A percentile compares a stretch with the other conserved stretches of the same genome.
phyloP scores from a whole-genome alignment of 2,113 vertebrate species.

The Girardinichthys multiradiatus region DNA sequence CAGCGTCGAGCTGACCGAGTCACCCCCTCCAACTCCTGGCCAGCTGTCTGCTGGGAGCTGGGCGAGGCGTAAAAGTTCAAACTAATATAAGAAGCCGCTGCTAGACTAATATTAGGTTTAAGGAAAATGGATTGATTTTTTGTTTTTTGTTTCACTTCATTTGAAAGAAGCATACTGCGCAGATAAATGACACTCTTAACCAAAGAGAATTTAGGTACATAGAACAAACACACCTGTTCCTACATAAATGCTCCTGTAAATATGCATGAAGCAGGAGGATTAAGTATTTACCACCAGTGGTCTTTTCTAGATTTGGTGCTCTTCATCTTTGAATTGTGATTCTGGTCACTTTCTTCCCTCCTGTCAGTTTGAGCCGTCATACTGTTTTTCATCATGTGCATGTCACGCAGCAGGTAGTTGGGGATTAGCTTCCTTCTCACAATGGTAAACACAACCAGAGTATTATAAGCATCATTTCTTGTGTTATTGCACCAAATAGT shows the following conservation, averaged over 20 bases:
- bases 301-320: slow-evolving; percentile 4
- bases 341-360: slow-evolving; percentile 31
- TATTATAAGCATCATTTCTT: not conserved
- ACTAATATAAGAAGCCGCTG: slow-evolving; percentile 44
- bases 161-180: not conserved
- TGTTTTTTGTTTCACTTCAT: not conserved
- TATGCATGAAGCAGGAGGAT: not conserved
- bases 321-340: slow-evolving; percentile 48
- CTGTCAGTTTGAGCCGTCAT: slow-evolving; percentile 27
- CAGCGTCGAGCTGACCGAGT: slow-evolving; percentile 48
- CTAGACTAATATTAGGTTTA: not conserved
- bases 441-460: slow-evolving; percentile 26
- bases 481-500: not conserved
- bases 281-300: not conserved
- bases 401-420: slow-evolving; percentile 29
- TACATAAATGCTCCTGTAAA: not conserved
- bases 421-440: slow-evolving; percentile 11
- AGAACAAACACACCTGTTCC: not conserved
- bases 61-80: slow-evolving; percentile 30
- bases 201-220: not conserved
- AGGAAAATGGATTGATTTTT: not conserved
- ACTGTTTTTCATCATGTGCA: slow-evolving; percentile 35
- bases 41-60: slow-evolving; percentile 30
- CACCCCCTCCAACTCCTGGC: slow-evolving; percentile 55
- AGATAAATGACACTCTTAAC: not conserved